These are phyloP conservation scores for Strongylocentrotus purpuratus DNA, from an alignment of 35 echinoderm and acorn worm species.

Conservation along the genomic window DNA sequence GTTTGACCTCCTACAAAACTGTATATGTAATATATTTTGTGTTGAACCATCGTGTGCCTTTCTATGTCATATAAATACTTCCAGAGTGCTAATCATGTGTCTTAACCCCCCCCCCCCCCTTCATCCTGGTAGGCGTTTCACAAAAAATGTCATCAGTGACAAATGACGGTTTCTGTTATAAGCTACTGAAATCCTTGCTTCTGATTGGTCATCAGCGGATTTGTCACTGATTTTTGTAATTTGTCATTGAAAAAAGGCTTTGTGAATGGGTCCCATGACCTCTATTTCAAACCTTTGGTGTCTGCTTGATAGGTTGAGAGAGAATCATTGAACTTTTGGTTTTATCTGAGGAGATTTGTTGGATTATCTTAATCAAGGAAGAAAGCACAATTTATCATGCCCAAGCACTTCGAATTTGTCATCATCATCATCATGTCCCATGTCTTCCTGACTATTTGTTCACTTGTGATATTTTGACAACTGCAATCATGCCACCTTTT, in stretches of 20 bases:
- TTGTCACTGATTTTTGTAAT: no score
- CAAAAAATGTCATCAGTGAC: no score
- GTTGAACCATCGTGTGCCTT: not conserved
- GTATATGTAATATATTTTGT: not conserved
- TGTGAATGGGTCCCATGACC: no score
- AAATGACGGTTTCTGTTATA: no score
- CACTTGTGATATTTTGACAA: not conserved
- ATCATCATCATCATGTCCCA: conserved; percentile 27
- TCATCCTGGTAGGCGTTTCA: no score
- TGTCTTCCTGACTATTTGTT: not conserved
- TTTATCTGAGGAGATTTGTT: not conserved
- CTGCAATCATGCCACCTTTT: no score
- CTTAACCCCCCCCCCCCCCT: not conserved
- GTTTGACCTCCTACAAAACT: no score
- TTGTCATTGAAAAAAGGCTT: no score
- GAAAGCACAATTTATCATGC: not conserved
- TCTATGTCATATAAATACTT: not conserved
- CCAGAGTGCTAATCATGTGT: not conserved
- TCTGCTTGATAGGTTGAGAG: not conserved
- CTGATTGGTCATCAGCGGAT: no score
- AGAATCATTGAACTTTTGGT: not conserved
- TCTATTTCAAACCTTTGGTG: not conserved
- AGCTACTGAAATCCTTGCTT: no score
- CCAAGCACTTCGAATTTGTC: not conserved
- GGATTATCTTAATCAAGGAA: not conserved